Base-by-base conservation (phyloP, 1,140 invertebrate species). In the Apocrypta bakeri region DNA sequence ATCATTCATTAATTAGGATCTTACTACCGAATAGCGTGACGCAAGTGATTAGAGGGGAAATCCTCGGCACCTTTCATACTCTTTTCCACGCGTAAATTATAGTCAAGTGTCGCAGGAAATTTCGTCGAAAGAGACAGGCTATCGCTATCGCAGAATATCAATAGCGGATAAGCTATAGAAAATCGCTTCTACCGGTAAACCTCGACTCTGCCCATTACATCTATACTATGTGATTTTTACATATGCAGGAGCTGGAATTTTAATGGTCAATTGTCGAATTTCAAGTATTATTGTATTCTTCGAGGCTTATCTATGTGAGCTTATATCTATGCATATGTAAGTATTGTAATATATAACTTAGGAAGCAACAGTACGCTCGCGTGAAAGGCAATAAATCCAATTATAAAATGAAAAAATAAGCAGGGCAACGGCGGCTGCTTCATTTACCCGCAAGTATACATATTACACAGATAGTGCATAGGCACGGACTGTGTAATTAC, bases 251-350 rank as follows among this genome's bases (percentile, higher is more conserved):
- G 56, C 61, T 75, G 25, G 56, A 74, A 81, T 81, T 81, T 66
- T 81, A 81, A 81, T 81, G 79, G 71, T 12, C 12, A 48, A 37
- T 80, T 73, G 69, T 80, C 42, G 79, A 56, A 63, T 40, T 29
- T 31, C n/a, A n/a, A n/a, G n/a, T n/a, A n/a, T n/a, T n/a, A n/a
- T n/a, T n/a, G n/a, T n/a, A n/a, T n/a, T n/a, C n/a, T n/a, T n/a
- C n/a, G n/a, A n/a, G n/a, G n/a, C n/a, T n/a, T n/a, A n/a, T n/a
- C n/a, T n/a, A n/a, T n/a, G n/a, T n/a, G n/a, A n/a, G n/a, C n/a
- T n/a, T n/a, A n/a, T n/a, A n/a, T n/a, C n/a, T n/a, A n/a, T n/a
- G n/a, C n/a, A n/a, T n/a, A n/a, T n/a, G n/a, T n/a, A n/a, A n/a
- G n/a, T n/a, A n/a, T n/a, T n/a, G n/a, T n/a, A n/a, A n/a, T n/a